A percentile compares a stretch with the other conserved stretches of the same genome.
Evolutionary conservation across 2,888 invertebrate species (phyloP).

Genomic region (Graphium colonna): DNA sequence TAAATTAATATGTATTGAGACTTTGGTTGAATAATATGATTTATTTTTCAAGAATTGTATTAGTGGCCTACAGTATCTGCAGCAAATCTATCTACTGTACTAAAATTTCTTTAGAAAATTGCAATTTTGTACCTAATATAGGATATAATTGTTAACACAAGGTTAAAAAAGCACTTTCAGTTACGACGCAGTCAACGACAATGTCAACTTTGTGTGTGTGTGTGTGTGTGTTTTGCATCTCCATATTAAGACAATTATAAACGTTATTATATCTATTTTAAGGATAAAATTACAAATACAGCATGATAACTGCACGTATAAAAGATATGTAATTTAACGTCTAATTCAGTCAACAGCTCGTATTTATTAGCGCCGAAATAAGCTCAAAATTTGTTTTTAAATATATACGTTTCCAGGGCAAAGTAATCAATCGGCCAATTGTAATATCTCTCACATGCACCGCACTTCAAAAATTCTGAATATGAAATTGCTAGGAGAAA

Average conservation of each 20-base stretch:
- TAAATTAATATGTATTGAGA: slow-evolving; percentile 9
- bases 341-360: too few species aligned
- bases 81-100: not conserved
- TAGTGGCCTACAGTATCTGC: not conserved
- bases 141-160: too few species aligned
- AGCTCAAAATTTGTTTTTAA: not conserved
- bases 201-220: too few species aligned
- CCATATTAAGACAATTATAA: not conserved
- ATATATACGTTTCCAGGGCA: slow-evolving; percentile 4
- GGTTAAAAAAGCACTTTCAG: too few species aligned
- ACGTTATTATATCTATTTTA: not conserved
- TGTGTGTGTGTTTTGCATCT: not conserved
- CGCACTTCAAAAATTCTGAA: slow-evolving; percentile 9
- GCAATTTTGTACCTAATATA: too few species aligned
- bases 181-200: too few species aligned
- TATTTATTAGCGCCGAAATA: too few species aligned
- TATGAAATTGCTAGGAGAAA: slow-evolving; percentile 13
- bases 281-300: too few species aligned
- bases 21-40: slow-evolving; percentile 3
- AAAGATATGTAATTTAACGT: not conserved
- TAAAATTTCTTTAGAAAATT: not conserved
- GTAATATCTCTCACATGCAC: slow-evolving; percentile 10
- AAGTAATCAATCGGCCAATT: slow-evolving; percentile 17
- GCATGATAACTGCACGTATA: not conserved
- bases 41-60: not conserved